These are phyloP conservation scores for Diorhabda carinulata DNA, from an alignment of 1,140 invertebrate genomes.

Conservation along the genomic window DNA sequence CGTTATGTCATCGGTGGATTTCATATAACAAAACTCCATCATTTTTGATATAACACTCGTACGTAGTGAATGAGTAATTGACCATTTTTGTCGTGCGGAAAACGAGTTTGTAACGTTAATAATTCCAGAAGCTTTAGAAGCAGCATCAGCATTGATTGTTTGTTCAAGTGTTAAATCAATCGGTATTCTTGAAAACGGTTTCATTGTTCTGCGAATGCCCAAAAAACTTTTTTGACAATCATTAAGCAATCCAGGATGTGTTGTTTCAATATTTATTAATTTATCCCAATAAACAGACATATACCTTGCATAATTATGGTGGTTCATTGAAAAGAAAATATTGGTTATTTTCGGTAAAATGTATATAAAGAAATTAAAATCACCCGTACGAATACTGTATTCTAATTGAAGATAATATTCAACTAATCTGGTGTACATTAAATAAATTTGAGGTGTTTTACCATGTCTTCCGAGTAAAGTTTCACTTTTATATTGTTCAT, in stretches of 20 bases:
- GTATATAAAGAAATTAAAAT: slow-evolving; percentile 22
- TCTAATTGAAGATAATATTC: slow-evolving; percentile 19
- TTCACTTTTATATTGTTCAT: slow-evolving; percentile 35
- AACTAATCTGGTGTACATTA: slow-evolving; percentile 20
- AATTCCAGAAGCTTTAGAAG: slow-evolving; percentile 23
- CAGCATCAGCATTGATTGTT: slow-evolving; percentile 31
- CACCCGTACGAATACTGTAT: slow-evolving; percentile 19
- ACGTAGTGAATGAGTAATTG: slow-evolving; percentile 9
- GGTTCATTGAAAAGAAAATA: slow-evolving; percentile 25
- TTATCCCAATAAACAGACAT: slow-evolving; percentile 21
- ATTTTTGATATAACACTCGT: slow-evolving; percentile 10
- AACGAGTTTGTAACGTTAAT: slow-evolving; percentile 29
- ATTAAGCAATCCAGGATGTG: too few relatives aligned
- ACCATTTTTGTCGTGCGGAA: slow-evolving; percentile 22
- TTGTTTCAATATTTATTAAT: slow-evolving; percentile 22
- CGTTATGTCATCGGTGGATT: slow-evolving; percentile 5
- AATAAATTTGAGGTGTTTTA: slow-evolving; percentile 25
- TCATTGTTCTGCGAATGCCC: slow-evolving; percentile 20
- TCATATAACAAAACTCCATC: slow-evolving; percentile 9
- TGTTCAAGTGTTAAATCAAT: slow-evolving; percentile 27
- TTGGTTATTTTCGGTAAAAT: slow-evolving; percentile 25
- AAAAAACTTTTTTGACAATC: too few relatives aligned
- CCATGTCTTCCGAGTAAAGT: slow-evolving; percentile 25
- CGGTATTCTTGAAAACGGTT: slow-evolving; percentile 24
- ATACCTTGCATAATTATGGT: slow-evolving; percentile 28